Evolutionary conservation across 2,113 vertebrate genomes (phyloP).

Genomic region (Phyllostomus discolor): DNA sequence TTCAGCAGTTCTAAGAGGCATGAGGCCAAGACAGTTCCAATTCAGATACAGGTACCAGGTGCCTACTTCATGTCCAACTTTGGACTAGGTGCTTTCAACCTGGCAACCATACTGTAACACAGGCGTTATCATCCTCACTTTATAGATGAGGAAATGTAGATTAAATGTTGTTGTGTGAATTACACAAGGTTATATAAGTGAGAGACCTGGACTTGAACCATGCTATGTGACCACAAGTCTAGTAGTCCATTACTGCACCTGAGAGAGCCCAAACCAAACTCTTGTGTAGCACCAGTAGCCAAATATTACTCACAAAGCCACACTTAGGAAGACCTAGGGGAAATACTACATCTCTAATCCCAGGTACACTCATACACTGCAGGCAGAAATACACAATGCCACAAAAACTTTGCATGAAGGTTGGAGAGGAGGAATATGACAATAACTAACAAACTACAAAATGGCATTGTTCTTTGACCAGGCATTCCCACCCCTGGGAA

Average conservation of each 20-base stretch:
- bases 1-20: not conserved
- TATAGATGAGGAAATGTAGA: not conserved
- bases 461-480: not conserved
- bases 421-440: no score
- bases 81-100: not conserved
- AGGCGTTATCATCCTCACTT: not conserved
- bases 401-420: not conserved
- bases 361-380: not conserved
- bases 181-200: not conserved
- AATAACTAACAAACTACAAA: not conserved
- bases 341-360: not conserved
- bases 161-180: not conserved
- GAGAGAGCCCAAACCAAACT: not conserved
- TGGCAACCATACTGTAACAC: not conserved
- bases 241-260: not conserved
- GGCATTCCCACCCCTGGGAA: not conserved
- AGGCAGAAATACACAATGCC: not conserved
- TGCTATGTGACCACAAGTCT: not conserved
- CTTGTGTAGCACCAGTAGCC: not conserved
- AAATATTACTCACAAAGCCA: not conserved
- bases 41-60: not conserved
- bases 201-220: not conserved
- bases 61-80: not conserved
- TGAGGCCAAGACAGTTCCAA: not conserved
- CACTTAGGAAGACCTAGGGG: not conserved